Conservation (phyloP, 2,113 vertebrate species). For the Bubalus kerabau region DNA sequence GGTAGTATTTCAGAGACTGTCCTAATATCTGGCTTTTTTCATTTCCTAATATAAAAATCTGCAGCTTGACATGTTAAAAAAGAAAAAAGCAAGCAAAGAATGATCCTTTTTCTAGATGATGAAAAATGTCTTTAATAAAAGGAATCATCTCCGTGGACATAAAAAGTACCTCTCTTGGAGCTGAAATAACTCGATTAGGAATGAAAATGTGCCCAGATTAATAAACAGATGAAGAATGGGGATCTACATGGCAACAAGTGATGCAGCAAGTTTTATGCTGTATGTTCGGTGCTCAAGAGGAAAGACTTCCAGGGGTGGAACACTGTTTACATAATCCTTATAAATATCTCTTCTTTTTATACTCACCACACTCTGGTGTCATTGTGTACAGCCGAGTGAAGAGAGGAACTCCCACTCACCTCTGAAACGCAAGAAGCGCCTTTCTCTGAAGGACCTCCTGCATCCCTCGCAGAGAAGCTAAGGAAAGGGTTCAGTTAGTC, state of each 20-base stretch:
- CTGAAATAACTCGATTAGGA: neutral
- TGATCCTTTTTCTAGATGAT: slow-evolving; percentile 19
- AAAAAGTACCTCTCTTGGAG: neutral
- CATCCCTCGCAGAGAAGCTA: slow-evolving; percentile 93
- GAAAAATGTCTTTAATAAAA: slow-evolving; percentile 69
- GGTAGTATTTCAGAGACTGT: neutral
- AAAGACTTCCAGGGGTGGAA: slow-evolving; percentile 57
- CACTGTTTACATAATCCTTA: slow-evolving; percentile 69
- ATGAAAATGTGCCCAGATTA: neutral
- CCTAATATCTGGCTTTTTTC: slow-evolving; percentile 12
- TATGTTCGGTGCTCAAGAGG: slow-evolving; percentile 34
- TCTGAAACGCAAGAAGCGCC: slow-evolving; percentile 97
- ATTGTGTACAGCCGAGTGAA: slow-evolving; percentile 63
- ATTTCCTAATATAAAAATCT: neutral
- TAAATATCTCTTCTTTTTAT: slow-evolving; percentile 66
- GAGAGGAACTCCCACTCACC: slow-evolving; percentile 84
- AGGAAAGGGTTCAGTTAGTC: slow-evolving; percentile 74
- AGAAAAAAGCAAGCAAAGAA: slow-evolving; percentile 24
- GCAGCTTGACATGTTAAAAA: neutral
- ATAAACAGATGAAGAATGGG: slow-evolving; percentile 39
- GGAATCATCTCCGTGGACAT: slow-evolving; percentile 30
- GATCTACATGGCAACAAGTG: slow-evolving; percentile 33
- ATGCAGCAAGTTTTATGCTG: slow-evolving; percentile 44
- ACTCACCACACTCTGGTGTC: slow-evolving; percentile 61
- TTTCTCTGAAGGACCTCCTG: slow-evolving; percentile 98